A percentile compares a stretch with the other conserved stretches of the same genome.
Evolutionary conservation across 2,888 invertebrate species (phyloP).

Genomic region (Maniola hyperantus): DNA sequence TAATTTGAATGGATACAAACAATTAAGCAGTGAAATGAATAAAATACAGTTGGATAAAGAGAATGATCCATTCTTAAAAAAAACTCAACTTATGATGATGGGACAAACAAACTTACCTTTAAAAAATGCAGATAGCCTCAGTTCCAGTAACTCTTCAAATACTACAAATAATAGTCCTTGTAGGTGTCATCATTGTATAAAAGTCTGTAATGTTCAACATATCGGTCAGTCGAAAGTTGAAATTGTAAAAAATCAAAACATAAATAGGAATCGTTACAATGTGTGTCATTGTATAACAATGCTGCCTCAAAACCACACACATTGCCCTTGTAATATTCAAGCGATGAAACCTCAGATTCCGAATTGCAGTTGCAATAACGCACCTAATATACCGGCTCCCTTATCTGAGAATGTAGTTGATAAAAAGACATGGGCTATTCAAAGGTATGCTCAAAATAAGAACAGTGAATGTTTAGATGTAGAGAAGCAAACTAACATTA

Average conservation of each 20-base stretch:
- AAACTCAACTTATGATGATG: constrained; percentile 53
- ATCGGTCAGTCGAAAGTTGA: constrained; percentile 9
- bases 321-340: constrained; percentile 36
- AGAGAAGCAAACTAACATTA: constrained; percentile 57
- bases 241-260: constrained; percentile 14
- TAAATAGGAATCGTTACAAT: constrained; percentile 26
- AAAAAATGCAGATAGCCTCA: constrained; percentile 11
- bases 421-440: constrained; percentile 65
- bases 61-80: constrained; percentile 55
- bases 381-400: constrained; percentile 2
- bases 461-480: constrained; percentile 53
- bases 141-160: constrained; percentile 43
- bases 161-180: constrained; percentile 46
- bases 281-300: constrained; percentile 27
- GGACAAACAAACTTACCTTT: constrained; percentile 31
- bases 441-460: constrained; percentile 63
- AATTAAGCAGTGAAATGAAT: constrained; percentile 51
- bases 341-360: constrained; percentile 22
- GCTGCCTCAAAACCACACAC: constrained; percentile 26
- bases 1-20: constrained; percentile 50
- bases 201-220: constrained; percentile 36
- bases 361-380: constrained; percentile 43
- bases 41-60: constrained; percentile 59
- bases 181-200: constrained; percentile 61
- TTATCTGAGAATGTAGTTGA: constrained; percentile 57